These are phyloP conservation scores for Drosophila macrospina DNA, from an alignment of 2,888 invertebrate genomes.

Conservation along the genomic window DNA sequence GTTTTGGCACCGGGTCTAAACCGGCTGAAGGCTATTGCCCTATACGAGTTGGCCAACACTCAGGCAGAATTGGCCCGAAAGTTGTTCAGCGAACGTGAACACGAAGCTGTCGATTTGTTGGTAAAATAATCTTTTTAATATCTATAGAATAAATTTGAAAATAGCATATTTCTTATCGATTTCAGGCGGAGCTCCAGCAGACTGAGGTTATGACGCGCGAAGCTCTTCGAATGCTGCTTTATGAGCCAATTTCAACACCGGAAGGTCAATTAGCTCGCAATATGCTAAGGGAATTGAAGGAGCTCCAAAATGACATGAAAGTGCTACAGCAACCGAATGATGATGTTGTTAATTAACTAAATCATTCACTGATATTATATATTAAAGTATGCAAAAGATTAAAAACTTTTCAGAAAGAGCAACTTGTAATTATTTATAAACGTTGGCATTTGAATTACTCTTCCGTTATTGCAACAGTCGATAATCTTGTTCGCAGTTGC, in stretches of 20 bases:
- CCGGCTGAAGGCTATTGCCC: slow-evolving; percentile 88
- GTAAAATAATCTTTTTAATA: slow-evolving; percentile 41
- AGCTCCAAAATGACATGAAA: slow-evolving; percentile 86
- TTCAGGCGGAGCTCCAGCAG: slow-evolving; percentile 86
- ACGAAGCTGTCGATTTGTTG: slow-evolving; percentile 66
- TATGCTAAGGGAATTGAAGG: slow-evolving; percentile 89
- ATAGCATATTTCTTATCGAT: no score
- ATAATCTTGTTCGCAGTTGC: neutral
- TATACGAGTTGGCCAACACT: slow-evolving; percentile 91
- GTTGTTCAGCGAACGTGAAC: slow-evolving; percentile 76
- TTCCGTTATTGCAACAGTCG: slow-evolving; percentile 6
- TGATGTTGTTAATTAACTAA: slow-evolving; percentile 41
- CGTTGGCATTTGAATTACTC: neutral
- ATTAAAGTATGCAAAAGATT: neutral
- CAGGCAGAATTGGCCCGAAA: slow-evolving; percentile 87
- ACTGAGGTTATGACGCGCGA: slow-evolving; percentile 88
- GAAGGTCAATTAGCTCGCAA: slow-evolving; percentile 90
- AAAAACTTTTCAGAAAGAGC: neutral
- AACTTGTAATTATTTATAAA: neutral
- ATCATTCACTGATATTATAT: neutral
- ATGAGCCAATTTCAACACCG: slow-evolving; percentile 90
- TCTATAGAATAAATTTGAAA: neutral
- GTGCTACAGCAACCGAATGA: slow-evolving; percentile 58
- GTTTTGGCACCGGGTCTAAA: slow-evolving; percentile 88
- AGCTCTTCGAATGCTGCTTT: slow-evolving; percentile 88